Percentiles rank a stretch among this genome's conserved stretches.
Conservation (phyloP, 2,113 vertebrate genomes). For the Thalassarche chlororhynchos region DNA sequence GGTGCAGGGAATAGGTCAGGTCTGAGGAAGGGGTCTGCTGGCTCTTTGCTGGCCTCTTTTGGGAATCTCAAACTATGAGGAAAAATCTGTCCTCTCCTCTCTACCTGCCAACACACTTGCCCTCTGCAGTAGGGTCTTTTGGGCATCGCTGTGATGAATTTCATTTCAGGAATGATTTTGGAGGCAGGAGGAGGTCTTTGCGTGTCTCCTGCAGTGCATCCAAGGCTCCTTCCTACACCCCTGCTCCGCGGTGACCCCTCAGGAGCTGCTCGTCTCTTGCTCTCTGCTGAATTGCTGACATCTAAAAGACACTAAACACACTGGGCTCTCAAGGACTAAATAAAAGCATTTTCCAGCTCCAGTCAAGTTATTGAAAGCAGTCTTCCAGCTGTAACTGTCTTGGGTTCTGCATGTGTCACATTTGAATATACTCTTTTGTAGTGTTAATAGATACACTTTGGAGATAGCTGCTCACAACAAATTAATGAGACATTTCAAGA, state of each 20-base stretch:
- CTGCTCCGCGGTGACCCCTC: background rate
- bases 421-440: background rate
- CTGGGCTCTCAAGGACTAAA: background rate
- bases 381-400: background rate
- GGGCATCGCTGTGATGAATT: background rate
- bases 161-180: background rate
- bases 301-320: background rate
- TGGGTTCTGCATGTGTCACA: background rate
- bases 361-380: background rate
- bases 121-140: background rate
- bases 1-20: background rate
- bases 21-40: background rate
- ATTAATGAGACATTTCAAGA: constrained; percentile 36
- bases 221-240: background rate
- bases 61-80: background rate
- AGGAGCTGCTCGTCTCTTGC: background rate
- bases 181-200: background rate
- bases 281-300: background rate
- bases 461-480: background rate
- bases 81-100: background rate
- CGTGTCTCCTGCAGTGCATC: background rate
- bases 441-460: background rate
- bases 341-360: background rate
- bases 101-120: background rate
- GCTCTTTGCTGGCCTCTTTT: background rate